phyloP scores from a whole-genome alignment of 92 coral and sea anemone species.

The Heliopora coerulea region DNA sequence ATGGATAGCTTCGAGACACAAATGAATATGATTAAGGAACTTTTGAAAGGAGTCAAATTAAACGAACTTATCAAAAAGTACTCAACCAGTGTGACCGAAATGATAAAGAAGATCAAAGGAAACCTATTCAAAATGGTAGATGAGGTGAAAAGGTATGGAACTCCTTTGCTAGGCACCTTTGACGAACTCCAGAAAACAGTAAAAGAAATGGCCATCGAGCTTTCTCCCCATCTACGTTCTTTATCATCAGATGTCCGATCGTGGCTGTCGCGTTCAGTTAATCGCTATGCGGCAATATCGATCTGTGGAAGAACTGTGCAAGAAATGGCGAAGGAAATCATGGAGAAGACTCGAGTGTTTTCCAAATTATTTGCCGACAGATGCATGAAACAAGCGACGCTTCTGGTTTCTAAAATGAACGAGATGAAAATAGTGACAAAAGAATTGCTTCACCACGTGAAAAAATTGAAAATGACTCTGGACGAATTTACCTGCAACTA shows the following conservation, averaged over 20 bases:
- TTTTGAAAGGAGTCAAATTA: background rate
- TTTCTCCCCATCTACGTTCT: conserved; percentile 2
- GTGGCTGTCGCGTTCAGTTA: conserved; percentile 26
- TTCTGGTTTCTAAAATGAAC: conserved; percentile 22
- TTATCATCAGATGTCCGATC: background rate
- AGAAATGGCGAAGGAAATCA: background rate
- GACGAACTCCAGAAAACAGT: conserved; percentile 13
- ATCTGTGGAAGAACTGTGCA: conserved; percentile 59
- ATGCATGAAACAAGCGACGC: conserved; percentile 14
- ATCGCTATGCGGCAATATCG: conserved; percentile 37
- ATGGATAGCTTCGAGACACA: background rate
- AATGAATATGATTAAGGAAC: conserved; percentile 6
- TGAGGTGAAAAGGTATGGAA: conserved; percentile 9
- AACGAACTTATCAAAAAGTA: background rate
- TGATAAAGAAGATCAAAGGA: background rate
- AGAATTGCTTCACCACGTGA: conserved; percentile 40
- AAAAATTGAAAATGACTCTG: conserved; percentile 53
- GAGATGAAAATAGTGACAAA: background rate
- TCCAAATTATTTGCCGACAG: background rate
- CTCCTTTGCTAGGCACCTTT: background rate
- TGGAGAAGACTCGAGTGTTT: background rate
- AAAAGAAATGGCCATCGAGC: conserved; percentile 15
- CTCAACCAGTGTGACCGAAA: conserved; percentile 1
- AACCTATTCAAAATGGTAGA: conserved; percentile 1
- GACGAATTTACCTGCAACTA: conserved; percentile 67